Evolutionary conservation across 2,888 invertebrate genomes (phyloP).

Genomic region (Pseudanteris insignis): DNA sequence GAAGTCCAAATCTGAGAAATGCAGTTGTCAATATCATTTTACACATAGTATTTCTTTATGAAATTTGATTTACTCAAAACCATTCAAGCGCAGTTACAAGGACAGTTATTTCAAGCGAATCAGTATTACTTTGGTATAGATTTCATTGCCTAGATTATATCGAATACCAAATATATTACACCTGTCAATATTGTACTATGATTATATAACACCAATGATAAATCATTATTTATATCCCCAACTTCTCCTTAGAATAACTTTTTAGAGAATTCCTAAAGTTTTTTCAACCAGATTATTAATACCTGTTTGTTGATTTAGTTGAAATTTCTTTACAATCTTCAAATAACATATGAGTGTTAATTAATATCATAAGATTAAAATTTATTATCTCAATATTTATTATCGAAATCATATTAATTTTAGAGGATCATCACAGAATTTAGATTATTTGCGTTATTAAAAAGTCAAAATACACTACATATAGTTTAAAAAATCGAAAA

Average conservation of each 20-base stretch:
- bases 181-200: slow-evolving; percentile 36
- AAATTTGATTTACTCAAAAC: slow-evolving; percentile 51
- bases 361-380: too few species aligned
- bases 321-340: too few species aligned
- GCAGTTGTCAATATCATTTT: slow-evolving; percentile 45
- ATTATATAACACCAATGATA: slow-evolving; percentile 20
- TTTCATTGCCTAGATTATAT: slow-evolving; percentile 55
- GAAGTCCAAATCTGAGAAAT: too few species aligned
- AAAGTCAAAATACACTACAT: too few species aligned
- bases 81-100: slow-evolving; percentile 50
- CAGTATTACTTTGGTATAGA: slow-evolving; percentile 49
- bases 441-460: too few species aligned
- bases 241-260: background rate
- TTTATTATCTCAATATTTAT: too few species aligned
- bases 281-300: too few species aligned
- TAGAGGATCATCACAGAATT: too few species aligned
- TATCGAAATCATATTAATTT: too few species aligned
- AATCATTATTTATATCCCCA: slow-evolving; percentile 10
- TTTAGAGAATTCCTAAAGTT: slow-evolving; percentile 4
- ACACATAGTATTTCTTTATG: slow-evolving; percentile 51
- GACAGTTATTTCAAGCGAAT: slow-evolving; percentile 48
- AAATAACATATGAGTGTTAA: too few species aligned
- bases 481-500: too few species aligned
- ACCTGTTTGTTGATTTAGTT: too few species aligned
- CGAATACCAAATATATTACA: slow-evolving; percentile 51